Percentiles rank a stretch among this genome's conserved stretches.
Evolutionary conservation across 2,113 vertebrate genomes (phyloP).

Genomic region (Gnathonemus echidnorhynchus): DNA sequence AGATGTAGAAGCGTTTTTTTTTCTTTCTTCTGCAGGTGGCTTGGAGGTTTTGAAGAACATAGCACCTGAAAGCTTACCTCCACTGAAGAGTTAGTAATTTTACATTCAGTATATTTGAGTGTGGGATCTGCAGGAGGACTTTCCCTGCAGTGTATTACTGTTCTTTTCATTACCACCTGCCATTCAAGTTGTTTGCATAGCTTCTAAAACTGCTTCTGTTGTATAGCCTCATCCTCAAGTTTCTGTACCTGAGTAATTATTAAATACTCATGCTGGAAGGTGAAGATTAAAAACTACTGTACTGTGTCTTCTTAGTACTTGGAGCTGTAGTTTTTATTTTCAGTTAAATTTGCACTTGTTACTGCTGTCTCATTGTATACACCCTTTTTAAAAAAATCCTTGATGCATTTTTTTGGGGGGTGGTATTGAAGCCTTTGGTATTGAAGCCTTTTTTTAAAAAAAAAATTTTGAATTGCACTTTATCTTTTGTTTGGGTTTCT

Average conservation of each 20-base stretch:
- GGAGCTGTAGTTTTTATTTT: background rate
- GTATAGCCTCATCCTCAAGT: background rate
- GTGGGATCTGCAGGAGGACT: background rate
- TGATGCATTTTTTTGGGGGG: background rate
- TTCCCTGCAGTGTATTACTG: background rate
- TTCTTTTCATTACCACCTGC: background rate
- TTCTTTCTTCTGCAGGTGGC: background rate
- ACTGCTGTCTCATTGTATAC: background rate
- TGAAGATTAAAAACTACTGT: background rate
- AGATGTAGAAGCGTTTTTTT: background rate
- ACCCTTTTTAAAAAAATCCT: background rate
- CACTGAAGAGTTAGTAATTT: background rate
- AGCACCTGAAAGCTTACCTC: background rate
- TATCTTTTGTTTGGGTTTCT: background rate
- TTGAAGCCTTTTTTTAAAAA: too few relatives aligned
- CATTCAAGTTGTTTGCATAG: background rate
- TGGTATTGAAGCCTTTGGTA: background rate
- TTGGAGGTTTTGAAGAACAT: background rate
- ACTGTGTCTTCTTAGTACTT: background rate
- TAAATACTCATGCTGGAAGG: background rate
- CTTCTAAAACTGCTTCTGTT: conserved; percentile 1
- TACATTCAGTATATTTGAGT: background rate
- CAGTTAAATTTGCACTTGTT: background rate
- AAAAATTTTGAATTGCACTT: background rate
- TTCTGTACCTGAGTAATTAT: background rate